These are phyloP conservation scores for Mionectes macconnelli DNA, from an alignment of 2,113 vertebrate genomes.

Conservation along the genomic window DNA sequence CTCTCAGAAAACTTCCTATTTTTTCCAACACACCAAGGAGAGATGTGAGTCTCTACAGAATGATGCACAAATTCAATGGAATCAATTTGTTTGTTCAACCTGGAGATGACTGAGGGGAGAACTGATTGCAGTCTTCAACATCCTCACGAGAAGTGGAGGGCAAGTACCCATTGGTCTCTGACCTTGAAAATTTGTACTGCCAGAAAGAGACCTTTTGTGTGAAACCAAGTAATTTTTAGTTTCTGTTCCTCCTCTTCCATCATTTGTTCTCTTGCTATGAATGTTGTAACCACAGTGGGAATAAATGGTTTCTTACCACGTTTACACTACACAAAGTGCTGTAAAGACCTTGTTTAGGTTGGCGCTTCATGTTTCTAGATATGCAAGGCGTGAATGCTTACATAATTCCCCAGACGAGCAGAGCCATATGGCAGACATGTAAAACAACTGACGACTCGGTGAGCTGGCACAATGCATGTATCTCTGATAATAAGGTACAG, in stretches of 20 bases:
- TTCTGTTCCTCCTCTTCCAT: background rate
- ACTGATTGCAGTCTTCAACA: background rate
- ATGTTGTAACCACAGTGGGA: background rate
- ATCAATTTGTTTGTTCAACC: background rate
- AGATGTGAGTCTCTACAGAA: background rate
- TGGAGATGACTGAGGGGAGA: background rate
- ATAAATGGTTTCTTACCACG: background rate
- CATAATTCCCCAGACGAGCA: background rate
- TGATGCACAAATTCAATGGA: background rate
- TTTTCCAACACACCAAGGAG: background rate
- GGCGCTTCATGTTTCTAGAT: background rate
- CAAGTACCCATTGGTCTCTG: background rate
- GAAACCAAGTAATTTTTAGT: background rate
- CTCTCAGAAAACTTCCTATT: background rate
- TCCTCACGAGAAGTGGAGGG: accelerated
- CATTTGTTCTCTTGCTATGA: background rate
- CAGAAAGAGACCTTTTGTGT: background rate
- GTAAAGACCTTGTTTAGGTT: background rate
- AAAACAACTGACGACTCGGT: background rate
- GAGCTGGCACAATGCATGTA: background rate
- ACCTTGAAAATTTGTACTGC: background rate
- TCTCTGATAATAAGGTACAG: background rate
- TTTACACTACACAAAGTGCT: background rate
- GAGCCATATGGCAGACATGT: background rate
- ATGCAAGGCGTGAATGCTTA: accelerated